Evolutionary conservation across 2,888 invertebrate genomes (phyloP), one percentile per base, ranked within the genome.

Genomic region (Sphaerophoria taeniata): DNA sequence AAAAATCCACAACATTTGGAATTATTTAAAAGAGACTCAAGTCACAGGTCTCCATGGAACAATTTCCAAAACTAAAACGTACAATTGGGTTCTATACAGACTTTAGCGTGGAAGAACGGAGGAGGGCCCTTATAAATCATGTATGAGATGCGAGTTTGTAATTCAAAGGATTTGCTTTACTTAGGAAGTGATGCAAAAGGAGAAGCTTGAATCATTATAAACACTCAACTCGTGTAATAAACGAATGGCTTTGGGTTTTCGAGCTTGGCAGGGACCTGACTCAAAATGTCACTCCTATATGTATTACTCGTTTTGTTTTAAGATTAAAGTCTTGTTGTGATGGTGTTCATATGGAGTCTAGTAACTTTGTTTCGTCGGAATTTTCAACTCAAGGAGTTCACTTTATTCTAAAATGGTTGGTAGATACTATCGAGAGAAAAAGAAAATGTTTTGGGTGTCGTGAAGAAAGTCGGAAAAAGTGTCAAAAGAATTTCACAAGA

Each of bases 111-210:
- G 24, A 24, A 24, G 24, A 24, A 24, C 24, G 24, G 24, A 12
- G 43, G 0, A 3, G 43, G 24, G 60, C 16, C 12, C 43, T 53
- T 76, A 61, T 74, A 78, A 78, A 78, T 78, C 78, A 65, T 70
- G 63, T 69, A 70, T 63, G 51, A 74, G 82, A 12, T 24, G 43
- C 9, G 24, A 43, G 60, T 61, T 71, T 47, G 58, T 53, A 67
- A 61, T 71, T 55, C 71, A 55, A 76, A 60, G 2, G 24, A 24
- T 24, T 24, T 24, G 24, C 24, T 24, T 24, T 24, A 24, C 24
- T 24, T 58, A 39, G 53, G 55, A 72, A 61, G 69, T 47, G 60
- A 78, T 63, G 58, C 65, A 70, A 65, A 14, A 43, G 24, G 24
- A 63, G 51, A 47, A 61, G 49, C 55, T 39, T 39, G 34, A 34